Base-by-base conservation (phyloP, 92 coral and sea anemone genomes). In the Zoanthus solanderi region DNA sequence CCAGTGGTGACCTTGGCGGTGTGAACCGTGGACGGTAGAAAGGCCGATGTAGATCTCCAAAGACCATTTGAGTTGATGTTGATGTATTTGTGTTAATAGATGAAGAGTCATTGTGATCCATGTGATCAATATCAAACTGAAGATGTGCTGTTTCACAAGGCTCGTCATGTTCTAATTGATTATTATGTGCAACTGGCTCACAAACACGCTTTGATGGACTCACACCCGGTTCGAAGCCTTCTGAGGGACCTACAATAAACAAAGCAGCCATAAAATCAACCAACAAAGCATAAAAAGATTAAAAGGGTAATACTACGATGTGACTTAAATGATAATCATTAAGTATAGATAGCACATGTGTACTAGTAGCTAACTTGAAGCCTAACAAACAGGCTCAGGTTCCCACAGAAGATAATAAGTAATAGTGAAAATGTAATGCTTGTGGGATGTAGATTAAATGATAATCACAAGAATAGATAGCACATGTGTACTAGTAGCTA, bases 1-100 rank as follows among this genome's bases (percentile, higher is more conserved):
- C 99, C 75, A 97, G 95, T n/a, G 99, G 99, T 14, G 99, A 97
- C 67, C 98, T 86, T 17, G 99, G 99, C 18, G 99, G 99, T 8
- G 99, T 97, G 75, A 95, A 95, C 65, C 95, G 88, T 83, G 95
- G 92, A n/a, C 98, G 93, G 78, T 89, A 95, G 78, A 84, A 83
- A 18, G 97, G 92, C 68, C 98, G 89, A 4, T 89, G 96, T 29
- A 93, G 47, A 57, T 97, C 97, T 15, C 95, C 96, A 72, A 94
- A 87, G 76, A 95, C 84, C 96, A 97, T 89, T 30, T 95, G 94
- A 2, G 95, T 91, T 28, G 92, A 86, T 23, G 98, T 89, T 11
- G 91, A 58, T 6, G 90, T 71, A 17, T 93, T 91, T 13, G 98
- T 86, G 6, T 84, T 80, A 10, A 58, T 78, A 2, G 94, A 31